Conservation (phyloP, 2,888 invertebrate species). For the Nephrotoma guestfalica region DNA sequence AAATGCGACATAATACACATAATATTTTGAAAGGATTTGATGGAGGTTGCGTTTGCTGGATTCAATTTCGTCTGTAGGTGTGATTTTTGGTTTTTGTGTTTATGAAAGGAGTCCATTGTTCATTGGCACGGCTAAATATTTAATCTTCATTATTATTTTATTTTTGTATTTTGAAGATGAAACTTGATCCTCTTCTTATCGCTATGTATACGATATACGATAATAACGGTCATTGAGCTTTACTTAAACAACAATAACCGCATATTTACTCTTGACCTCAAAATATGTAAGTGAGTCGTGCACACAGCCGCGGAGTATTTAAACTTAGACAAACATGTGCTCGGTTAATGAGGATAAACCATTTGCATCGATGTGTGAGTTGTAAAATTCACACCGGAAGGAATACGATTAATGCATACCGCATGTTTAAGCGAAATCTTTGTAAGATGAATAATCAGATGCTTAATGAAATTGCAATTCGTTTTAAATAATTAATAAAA, state of each 20-base stretch:
- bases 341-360: background rate
- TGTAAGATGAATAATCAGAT: background rate
- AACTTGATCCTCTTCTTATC: background rate
- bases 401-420: background rate
- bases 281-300: background rate
- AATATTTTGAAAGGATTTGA: background rate
- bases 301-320: background rate
- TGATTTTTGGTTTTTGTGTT: background rate
- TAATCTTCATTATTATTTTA: background rate
- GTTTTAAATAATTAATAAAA: background rate
- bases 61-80: background rate
- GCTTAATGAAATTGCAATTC: background rate
- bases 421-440: background rate
- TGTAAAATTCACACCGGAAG: background rate
- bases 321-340: background rate
- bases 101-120: background rate
- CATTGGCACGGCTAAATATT: background rate
- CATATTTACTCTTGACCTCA: background rate
- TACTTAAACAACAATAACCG: background rate
- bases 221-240: background rate
- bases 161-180: background rate
- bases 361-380: background rate
- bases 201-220: background rate
- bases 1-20: background rate
- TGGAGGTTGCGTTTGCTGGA: background rate